Base-by-base conservation (phyloP, 1,140 invertebrate species). In the Antheraea mylitta region DNA sequence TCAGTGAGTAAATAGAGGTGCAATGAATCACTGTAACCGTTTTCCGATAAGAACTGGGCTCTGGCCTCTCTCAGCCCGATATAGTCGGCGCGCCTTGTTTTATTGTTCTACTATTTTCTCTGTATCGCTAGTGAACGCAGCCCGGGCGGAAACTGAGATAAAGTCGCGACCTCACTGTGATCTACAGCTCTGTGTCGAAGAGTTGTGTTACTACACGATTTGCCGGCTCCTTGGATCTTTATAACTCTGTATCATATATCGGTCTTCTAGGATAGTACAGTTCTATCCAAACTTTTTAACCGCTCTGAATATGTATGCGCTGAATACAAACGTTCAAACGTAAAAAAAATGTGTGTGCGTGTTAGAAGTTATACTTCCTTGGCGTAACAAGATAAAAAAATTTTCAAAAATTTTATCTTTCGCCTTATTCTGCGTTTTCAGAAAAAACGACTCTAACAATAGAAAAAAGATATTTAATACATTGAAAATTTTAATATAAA, bases 101-200 rank as follows among this genome's bases (percentile, higher is more conserved):
- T 87, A 89, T 88, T 89, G 85, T 86, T 78, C 77, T 72, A 86
- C 80, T 89, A 89, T 87, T 89, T 89, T 82, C 82, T 83, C 75
- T 82, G 70, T 89, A 87, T 88, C 80, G 83, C 80, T 71, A 74
- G 77, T 74, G 79, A 82, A 85, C 78, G 80, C 79, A 85, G 81
- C 80, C 80, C 79, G 79, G 76, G 80, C 79, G 87, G 86, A 89
- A 88, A 86, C 83, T 89, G 67, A 81, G 87, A 88, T 87, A 90
- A 87, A 87, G 86, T 80, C 78, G 78, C 74, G 72, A 73, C 77
- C 77, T 72, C 79, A 62, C 69, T 58, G 76, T 81, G 76, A 81
- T 79, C 77, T 81, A 81, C 75, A 72, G 73, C 78, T 61, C 59
- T 73, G 64, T 70, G 68, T 69, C 53, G 42, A 53, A 53, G 59